Conservation (phyloP, 2,888 invertebrate species). For the Lymantria dispar region DNA sequence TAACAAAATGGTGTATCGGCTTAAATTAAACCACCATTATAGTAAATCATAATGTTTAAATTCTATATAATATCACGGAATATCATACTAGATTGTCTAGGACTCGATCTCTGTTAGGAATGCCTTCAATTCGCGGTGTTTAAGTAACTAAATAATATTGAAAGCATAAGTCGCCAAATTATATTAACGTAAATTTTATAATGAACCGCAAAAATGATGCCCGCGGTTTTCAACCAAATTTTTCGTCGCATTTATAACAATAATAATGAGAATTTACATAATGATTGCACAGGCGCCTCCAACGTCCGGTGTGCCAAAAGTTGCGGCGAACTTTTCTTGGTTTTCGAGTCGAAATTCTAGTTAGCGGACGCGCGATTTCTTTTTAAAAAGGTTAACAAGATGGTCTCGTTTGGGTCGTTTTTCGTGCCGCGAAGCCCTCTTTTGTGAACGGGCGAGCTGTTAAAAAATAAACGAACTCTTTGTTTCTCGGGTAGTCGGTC, state of each 20-base stretch:
- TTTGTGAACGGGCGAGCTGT: slow-evolving; percentile 81
- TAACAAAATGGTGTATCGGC: slow-evolving; percentile 68
- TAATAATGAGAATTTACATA: slow-evolving; percentile 72
- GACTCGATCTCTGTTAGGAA: slow-evolving; percentile 34
- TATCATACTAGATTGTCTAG: slow-evolving; percentile 53
- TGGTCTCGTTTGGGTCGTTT: slow-evolving; percentile 78
- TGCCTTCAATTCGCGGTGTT: slow-evolving; percentile 15
- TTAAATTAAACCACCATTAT: slow-evolving; percentile 68
- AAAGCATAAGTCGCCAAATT: slow-evolving; percentile 51
- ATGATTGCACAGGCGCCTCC: slow-evolving; percentile 76
- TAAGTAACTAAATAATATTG: slow-evolving; percentile 36
- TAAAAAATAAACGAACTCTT: slow-evolving; percentile 82
- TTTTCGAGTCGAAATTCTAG: slow-evolving; percentile 81
- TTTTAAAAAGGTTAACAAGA: slow-evolving; percentile 82
- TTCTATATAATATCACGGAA: slow-evolving; percentile 58
- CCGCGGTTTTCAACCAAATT: slow-evolving; percentile 42
- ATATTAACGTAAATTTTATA: slow-evolving; percentile 54
- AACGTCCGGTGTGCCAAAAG: slow-evolving; percentile 57
- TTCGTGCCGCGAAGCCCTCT: slow-evolving; percentile 77
- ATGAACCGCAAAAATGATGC: slow-evolving; percentile 54
- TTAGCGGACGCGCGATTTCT: slow-evolving; percentile 78
- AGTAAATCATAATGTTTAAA: slow-evolving; percentile 50
- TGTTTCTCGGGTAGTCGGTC: slow-evolving; percentile 81
- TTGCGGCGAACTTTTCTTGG: slow-evolving; percentile 71
- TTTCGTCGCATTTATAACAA: slow-evolving; percentile 57